Evolutionary conservation across 2,113 vertebrate genomes (phyloP), one percentile per base, ranked within the genome.

Genomic region (Peromyscus californicus): DNA sequence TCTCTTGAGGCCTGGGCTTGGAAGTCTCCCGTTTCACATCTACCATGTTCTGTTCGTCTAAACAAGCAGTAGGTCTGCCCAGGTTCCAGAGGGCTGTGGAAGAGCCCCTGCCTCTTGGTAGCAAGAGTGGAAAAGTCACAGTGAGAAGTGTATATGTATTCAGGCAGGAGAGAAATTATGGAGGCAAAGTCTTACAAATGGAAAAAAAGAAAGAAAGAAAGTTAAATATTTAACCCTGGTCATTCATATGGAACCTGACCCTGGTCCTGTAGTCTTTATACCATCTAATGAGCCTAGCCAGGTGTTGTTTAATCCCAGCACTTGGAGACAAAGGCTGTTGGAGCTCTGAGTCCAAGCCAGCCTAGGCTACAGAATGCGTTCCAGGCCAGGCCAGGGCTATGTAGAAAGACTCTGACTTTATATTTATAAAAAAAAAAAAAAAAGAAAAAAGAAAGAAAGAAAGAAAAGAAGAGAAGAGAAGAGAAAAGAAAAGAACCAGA

Each of bases 161-260:
- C 10, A 76, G 12, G 21, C 16, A 76, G 5, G 21, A 85, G 39
- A 86, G 31, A 79, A 42, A 57, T 65, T 22, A 1, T 12, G 3
- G 12, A 93, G 45, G 72, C 39, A 75, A 93, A n/a, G 9, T 31
- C 51, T 90, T 5, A 72, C n/a, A 93, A 80, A 84, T 0, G 33
- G 86, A 51, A 22, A 76, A 89, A 54, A 59, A 36, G 78, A 96
- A 84, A 70, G 72, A 24, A 84, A 93, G 78, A 51, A 78, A 74
- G 51, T 86, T 42, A 83, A 72, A 45, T 93, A 79, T 82, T 76
- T 94, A 63, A 39, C 57, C 57, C 10, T 57, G 33, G 65, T 94
- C 19, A 72, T 51, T 7, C 74, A 26, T 13, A 8, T 42, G 36
- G 79, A 84, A 84, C 21, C 79, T 79, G 19, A 57, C 29, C 12